These are phyloP conservation scores for Drosophila sulfurigaster DNA, from an alignment of 1,140 invertebrate genomes.

Conservation along the genomic window DNA sequence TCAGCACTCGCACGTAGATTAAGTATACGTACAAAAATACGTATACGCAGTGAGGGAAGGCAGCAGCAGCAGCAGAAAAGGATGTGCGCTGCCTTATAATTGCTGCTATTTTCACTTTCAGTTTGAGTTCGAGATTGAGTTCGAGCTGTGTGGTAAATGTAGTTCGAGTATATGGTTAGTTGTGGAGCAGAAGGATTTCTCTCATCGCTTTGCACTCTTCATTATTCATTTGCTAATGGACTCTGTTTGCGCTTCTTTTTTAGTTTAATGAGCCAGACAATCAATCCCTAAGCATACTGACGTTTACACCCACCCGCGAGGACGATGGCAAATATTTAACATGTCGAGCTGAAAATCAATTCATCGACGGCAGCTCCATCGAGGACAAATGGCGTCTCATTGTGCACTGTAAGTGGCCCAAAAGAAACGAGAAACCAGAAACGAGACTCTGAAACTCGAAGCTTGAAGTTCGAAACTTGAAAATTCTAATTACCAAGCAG, in stretches of 20 bases:
- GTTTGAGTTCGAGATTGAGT: constrained; percentile 29
- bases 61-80: neutral
- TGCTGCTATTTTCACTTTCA: constrained; percentile 71
- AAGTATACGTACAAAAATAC: constrained; percentile 39
- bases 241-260: constrained; percentile 78
- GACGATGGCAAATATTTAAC: constrained; percentile 95
- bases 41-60: neutral
- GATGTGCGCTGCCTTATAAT: constrained; percentile 64
- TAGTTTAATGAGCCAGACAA: constrained; percentile 93
- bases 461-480: neutral
- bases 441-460: no score
- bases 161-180: no score
- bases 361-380: constrained; percentile 91
- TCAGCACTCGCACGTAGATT: constrained; percentile 19
- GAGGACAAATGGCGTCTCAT: constrained; percentile 93
- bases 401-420: constrained; percentile 89
- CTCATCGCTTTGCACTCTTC: constrained; percentile 39
- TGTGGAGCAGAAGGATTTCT: constrained; percentile 16
- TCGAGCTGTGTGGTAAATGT: no score
- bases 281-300: constrained; percentile 92
- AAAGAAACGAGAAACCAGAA: no score
- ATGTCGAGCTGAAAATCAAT: constrained; percentile 94
- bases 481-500: constrained; percentile 58
- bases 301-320: constrained; percentile 91
- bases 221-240: constrained; percentile 82